phyloP scores from a whole-genome alignment of 2,113 vertebrate species.

The Chaetops frenatus region DNA sequence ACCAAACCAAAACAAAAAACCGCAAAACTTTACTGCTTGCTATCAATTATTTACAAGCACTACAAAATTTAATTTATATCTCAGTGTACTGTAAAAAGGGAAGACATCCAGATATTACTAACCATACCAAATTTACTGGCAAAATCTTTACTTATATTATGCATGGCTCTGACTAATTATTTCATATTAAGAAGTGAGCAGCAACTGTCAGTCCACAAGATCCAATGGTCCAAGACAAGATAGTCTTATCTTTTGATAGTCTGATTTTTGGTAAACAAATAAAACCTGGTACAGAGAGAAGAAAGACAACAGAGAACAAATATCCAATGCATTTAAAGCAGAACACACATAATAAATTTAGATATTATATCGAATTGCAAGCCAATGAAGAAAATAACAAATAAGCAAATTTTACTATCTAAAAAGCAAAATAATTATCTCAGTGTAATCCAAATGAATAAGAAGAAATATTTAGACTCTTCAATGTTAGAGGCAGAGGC shows the following conservation, averaged over 20 bases:
- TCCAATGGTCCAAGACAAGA: not conserved
- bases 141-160: not conserved
- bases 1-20: not conserved
- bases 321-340: not conserved
- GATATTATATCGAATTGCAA: rapidly evolving
- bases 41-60: not conserved
- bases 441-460: not conserved
- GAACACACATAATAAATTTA: not conserved
- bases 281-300: not conserved
- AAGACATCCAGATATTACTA: not conserved
- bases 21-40: not conserved
- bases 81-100: not conserved
- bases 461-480: not conserved
- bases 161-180: not conserved
- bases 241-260: not conserved
- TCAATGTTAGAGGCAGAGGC: not conserved
- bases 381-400: not conserved
- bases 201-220: not conserved
- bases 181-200: not conserved
- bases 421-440: not conserved
- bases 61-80: not conserved
- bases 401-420: not conserved
- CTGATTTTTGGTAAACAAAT: not conserved
- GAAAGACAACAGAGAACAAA: not conserved
- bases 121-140: not conserved